These are phyloP conservation scores for Sphaeridia pumilis DNA, from an alignment of 2,888 invertebrate species.

Conservation along the genomic window DNA sequence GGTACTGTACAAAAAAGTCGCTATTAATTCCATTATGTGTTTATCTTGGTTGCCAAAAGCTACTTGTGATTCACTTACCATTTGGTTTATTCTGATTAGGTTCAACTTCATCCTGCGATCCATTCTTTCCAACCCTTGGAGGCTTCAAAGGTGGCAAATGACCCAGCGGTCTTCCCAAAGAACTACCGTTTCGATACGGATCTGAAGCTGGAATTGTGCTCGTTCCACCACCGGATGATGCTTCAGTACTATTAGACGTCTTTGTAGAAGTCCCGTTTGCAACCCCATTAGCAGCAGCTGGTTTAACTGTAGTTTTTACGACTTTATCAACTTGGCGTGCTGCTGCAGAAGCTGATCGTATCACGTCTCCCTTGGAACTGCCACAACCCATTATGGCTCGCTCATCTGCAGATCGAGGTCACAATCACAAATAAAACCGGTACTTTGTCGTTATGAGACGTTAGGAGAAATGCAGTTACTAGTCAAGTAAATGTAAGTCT, in stretches of 20 bases:
- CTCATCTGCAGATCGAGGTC: neutral
- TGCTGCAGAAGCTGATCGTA: constrained; percentile 19
- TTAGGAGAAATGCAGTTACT: no score
- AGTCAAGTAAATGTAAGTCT: no score
- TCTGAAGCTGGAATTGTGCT: constrained; percentile 33
- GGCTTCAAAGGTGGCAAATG: constrained; percentile 34
- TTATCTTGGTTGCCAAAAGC: neutral
- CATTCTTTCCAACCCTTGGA: constrained; percentile 24
- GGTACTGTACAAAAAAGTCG: constrained; percentile 23
- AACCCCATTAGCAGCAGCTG: constrained; percentile 4
- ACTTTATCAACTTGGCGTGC: constrained; percentile 12
- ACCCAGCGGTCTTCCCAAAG: constrained; percentile 13
- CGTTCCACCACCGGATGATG: constrained; percentile 9
- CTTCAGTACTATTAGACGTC: constrained; percentile 13
- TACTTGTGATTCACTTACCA: constrained; percentile 6
- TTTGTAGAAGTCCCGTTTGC: neutral
- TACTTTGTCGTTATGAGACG: no score
- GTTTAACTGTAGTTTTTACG: constrained; percentile 9
- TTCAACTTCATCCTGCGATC: constrained; percentile 16
- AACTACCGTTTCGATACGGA: constrained; percentile 27
- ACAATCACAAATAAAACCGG: no score
- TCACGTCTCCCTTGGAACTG: constrained; percentile 33
- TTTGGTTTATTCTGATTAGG: constrained; percentile 14
- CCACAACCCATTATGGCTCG: constrained; percentile 32
- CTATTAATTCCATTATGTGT: neutral